A percentile compares a stretch with the other conserved stretches of the same genome.
Conservation (phyloP, 2,797 vertebrate genomes). For the Labroides dimidiatus region DNA sequence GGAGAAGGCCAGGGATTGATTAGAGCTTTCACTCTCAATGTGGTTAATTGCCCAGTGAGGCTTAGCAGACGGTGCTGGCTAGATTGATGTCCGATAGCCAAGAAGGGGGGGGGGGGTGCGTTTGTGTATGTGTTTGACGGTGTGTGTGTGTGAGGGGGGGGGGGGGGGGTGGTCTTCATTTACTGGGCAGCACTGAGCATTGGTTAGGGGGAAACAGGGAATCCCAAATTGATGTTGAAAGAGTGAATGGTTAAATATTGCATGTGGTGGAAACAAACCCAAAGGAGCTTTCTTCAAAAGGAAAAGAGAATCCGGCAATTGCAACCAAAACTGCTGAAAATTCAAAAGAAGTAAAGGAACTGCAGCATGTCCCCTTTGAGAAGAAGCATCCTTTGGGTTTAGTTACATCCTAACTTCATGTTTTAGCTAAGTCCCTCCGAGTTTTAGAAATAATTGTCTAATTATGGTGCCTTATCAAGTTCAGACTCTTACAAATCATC, state of each 20-base stretch:
- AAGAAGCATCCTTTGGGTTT: slow-evolving; percentile 31
- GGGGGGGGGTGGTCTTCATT: slow-evolving; percentile 36
- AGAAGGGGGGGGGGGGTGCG: slow-evolving; percentile 58
- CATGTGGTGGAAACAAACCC: slow-evolving; percentile 63
- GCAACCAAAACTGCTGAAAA: slow-evolving; percentile 48
- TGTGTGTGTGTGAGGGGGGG: slow-evolving; percentile 28
- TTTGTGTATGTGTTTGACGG: slow-evolving; percentile 31
- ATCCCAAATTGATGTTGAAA: slow-evolving; percentile 75
- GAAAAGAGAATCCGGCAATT: slow-evolving; percentile 24
- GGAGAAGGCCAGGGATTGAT: slow-evolving; percentile 85
- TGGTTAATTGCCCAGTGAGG: slow-evolving; percentile 87
- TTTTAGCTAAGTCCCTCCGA: slow-evolving; percentile 29
- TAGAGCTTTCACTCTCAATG: slow-evolving; percentile 88
- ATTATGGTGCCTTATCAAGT: slow-evolving; percentile 22
- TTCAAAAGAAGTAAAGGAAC: slow-evolving; percentile 19
- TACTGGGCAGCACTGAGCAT: slow-evolving; percentile 34
- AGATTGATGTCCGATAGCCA: slow-evolving; percentile 84
- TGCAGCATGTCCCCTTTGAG: slow-evolving; percentile 10
- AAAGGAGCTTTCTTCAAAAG: slow-evolving; percentile 51
- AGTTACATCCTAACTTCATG: slow-evolving; percentile 32
- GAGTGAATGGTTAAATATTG: slow-evolving; percentile 75
- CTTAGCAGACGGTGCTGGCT: slow-evolving; percentile 84
- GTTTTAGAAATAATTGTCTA: slow-evolving; percentile 37
- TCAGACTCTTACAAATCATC: slow-evolving; percentile 24
- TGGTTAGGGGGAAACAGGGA: slow-evolving; percentile 17